phyloP scores from a whole-genome alignment of 2,797 vertebrate species.

The Galagoides demidoff region DNA sequence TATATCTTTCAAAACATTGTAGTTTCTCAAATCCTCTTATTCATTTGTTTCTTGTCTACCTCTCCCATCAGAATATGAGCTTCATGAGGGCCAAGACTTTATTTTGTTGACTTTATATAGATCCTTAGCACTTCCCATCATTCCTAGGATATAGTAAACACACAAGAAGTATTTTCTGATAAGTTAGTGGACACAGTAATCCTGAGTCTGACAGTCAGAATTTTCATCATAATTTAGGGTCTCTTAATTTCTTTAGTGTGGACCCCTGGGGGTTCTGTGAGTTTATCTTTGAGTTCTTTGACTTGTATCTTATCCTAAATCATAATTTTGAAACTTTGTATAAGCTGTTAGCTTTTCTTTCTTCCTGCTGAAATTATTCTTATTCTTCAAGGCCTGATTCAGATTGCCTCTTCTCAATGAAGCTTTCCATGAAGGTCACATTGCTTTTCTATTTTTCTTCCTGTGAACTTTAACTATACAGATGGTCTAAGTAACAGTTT shows the following conservation, averaged over 20 bases:
- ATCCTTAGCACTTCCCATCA: neutral
- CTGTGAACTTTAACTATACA: neutral
- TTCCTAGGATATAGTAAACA: neutral
- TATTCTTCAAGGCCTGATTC: neutral
- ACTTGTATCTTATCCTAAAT: neutral
- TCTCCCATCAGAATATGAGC: neutral
- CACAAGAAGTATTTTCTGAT: neutral
- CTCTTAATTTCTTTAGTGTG: neutral
- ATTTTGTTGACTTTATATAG: neutral
- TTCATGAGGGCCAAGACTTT: neutral
- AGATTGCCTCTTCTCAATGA: neutral
- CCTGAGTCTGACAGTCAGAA: neutral
- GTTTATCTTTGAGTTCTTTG: neutral
- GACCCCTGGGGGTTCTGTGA: neutral
- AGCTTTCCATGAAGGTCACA: neutral
- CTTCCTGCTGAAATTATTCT: neutral
- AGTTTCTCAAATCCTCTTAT: neutral
- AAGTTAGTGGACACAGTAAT: neutral
- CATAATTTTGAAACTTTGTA: neutral
- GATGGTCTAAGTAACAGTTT: neutral
- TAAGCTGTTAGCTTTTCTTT: neutral
- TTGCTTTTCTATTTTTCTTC: neutral
- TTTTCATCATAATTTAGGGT: neutral
- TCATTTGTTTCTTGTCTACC: neutral
- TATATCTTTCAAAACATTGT: neutral